Evolutionary conservation across 2,888 invertebrate genomes (phyloP), one percentile per base, ranked within the genome.

Genomic region (Cerastis leucographa): DNA sequence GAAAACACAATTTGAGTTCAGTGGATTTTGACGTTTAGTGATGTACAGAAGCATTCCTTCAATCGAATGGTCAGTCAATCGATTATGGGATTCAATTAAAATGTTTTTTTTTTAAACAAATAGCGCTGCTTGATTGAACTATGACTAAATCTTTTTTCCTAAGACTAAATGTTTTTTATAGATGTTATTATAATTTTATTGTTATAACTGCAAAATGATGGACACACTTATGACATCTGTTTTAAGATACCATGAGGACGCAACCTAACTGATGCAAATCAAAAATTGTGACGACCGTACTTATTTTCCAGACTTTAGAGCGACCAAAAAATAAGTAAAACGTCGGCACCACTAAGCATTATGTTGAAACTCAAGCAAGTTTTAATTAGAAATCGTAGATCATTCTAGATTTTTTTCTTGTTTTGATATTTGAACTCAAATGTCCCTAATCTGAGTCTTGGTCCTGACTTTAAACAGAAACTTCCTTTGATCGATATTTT

Each of bases 21-120:
- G 2, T 44, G 22, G 17, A 17, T 78, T 74, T 70, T 76, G 76
- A 76, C 76, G 22, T 67, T 59, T 77, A 78, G 67, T 77, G 77
- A 77, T 76, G 76, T 49, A 3, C 22, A 17, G 19, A 25, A 29
- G 2, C 44, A 40, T 7, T 11, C 29, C 17, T 59, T 1, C 40
- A n/a, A 12, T 66, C 14, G 14, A 29, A 5, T 66, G 1, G 17
- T 19, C 17, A 70, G 14, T 69, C 71, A 14, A 46, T 29, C 9
- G 6, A 7, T 6, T 1, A 2, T 42, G 8, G 2, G 4, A 4
- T 11, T 70, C 17, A 2, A 66, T 35, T 1, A 19, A 19, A 7
- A n/a, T n/a, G n/a, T n/a, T n/a, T 46, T 46, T 46, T 56, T 25
- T n/a, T 11, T 3, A 54, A 42, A 35, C 3, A 42, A 29, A 29